phyloP scores from a whole-genome alignment of 1,140 invertebrate species.

The Lordiphosa stackelbergi region DNA sequence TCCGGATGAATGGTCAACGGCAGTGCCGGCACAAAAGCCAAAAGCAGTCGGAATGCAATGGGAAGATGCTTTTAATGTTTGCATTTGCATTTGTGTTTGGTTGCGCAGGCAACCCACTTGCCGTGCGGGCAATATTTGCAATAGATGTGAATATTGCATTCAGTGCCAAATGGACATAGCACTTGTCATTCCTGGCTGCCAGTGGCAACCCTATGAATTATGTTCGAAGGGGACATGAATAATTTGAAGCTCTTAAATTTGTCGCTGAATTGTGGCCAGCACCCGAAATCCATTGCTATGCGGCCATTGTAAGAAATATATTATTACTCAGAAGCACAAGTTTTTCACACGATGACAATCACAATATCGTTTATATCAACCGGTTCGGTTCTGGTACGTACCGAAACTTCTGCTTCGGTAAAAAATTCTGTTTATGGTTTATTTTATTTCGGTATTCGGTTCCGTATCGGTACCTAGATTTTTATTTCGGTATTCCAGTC shows the following conservation, averaged over 20 bases:
- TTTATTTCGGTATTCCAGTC: no score
- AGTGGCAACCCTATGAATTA: conserved; percentile 54
- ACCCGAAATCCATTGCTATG: no score
- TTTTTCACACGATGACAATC: no score
- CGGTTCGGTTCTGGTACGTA: no score
- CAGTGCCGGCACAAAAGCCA: conserved; percentile 51
- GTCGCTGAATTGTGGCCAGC: conserved; percentile 21
- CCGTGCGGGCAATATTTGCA: conserved; percentile 58
- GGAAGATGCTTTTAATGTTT: conserved; percentile 20
- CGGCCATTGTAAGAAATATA: no score
- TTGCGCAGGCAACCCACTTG: conserved; percentile 53
- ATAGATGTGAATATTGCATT: conserved; percentile 64
- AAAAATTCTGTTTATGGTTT: no score
- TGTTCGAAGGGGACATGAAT: conserved; percentile 62
- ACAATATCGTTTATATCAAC: no score
- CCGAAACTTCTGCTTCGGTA: no score
- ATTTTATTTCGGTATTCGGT: no score
- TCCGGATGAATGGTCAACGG: conserved; percentile 59
- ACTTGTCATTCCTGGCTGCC: conserved; percentile 29
- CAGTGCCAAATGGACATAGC: conserved; percentile 35
- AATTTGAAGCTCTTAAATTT: conserved; percentile 74
- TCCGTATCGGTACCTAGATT: no score
- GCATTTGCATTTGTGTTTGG: conserved; percentile 27
- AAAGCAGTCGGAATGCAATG: conserved; percentile 20
- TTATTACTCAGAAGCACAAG: no score